Percentiles rank a stretch among this genome's conserved stretches.
phyloP scores from a whole-genome alignment of 2,113 vertebrate genomes.

The Sturnus vulgaris region DNA sequence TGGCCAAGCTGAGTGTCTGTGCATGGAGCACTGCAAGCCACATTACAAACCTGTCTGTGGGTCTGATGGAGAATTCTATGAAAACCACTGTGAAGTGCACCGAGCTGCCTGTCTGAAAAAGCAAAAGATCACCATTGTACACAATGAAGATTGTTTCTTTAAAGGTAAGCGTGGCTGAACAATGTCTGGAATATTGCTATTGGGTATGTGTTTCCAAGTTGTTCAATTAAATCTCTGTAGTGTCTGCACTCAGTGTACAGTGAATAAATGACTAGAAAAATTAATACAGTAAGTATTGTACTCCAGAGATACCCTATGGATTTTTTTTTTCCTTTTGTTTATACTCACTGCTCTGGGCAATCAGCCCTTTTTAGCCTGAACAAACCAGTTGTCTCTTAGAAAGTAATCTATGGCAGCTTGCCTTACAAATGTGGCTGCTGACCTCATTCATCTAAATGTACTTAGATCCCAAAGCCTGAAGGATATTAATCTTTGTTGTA shows the following conservation, averaged over 20 bases:
- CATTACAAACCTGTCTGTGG: slow-evolving; percentile 95
- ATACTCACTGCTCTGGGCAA: background rate
- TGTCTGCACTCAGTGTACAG: background rate
- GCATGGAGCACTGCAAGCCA: slow-evolving; percentile 86
- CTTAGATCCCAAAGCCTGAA: background rate
- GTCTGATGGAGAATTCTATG: slow-evolving; percentile 91
- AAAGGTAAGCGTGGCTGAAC: slow-evolving; percentile 78
- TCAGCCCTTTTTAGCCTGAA: background rate
- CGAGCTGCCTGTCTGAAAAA: slow-evolving; percentile 86
- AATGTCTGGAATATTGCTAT: background rate
- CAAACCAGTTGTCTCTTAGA: background rate
- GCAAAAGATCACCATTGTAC: slow-evolving; percentile 87
- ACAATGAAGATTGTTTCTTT: slow-evolving; percentile 94
- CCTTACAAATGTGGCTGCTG: background rate
- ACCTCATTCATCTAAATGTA: background rate
- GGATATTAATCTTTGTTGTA: background rate
- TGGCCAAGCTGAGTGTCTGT: slow-evolving; percentile 82
- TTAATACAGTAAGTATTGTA: background rate
- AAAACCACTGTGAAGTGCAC: slow-evolving; percentile 95
- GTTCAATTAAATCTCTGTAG: background rate
- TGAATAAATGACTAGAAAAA: background rate
- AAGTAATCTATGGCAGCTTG: background rate
- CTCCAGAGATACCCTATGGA: background rate
- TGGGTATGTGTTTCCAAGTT: background rate
- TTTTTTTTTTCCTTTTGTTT: background rate